Evolutionary conservation across 1,140 invertebrate species (phyloP).

Genomic region (Arctopsyche grandis): DNA sequence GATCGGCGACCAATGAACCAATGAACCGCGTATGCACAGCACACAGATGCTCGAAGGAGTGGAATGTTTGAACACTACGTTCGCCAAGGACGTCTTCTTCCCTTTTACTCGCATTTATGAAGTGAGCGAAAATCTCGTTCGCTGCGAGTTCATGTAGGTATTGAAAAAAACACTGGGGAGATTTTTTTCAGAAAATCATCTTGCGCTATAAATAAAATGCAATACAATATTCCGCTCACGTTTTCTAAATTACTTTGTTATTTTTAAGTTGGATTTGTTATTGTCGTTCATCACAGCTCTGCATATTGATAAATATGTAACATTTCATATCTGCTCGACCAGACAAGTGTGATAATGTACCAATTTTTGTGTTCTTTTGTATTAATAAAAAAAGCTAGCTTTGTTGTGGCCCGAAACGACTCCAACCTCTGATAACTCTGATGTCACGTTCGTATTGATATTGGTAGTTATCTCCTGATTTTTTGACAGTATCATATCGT

Average conservation of each 20-base stretch:
- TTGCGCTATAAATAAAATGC: too few relatives aligned
- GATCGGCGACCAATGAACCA: slow-evolving; percentile 28
- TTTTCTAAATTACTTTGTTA: too few relatives aligned
- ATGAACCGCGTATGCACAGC: slow-evolving; percentile 9
- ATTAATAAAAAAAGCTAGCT: too few relatives aligned
- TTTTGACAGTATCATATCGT: slow-evolving; percentile 9
- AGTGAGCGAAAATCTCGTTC: slow-evolving; percentile 28
- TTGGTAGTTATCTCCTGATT: slow-evolving; percentile 7
- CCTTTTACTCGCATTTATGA: slow-evolving; percentile 29
- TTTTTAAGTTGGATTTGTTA: too few relatives aligned
- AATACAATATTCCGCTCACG: too few relatives aligned
- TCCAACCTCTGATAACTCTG: slow-evolving; percentile 10
- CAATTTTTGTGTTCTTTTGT: slow-evolving; percentile 3
- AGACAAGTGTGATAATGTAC: background rate
- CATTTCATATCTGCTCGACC: background rate
- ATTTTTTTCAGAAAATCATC: too few relatives aligned
- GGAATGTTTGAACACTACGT: slow-evolving; percentile 33
- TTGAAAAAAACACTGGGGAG: too few relatives aligned
- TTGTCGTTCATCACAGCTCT: too few relatives aligned
- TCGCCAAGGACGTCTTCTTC: slow-evolving; percentile 40
- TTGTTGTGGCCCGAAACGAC: background rate
- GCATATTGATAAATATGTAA: too few relatives aligned
- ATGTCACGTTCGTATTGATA: background rate
- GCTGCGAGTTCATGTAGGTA: background rate
- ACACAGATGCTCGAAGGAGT: slow-evolving; percentile 19